Evolutionary conservation across 2,888 invertebrate genomes (phyloP).

Genomic region (Pocota personata): DNA sequence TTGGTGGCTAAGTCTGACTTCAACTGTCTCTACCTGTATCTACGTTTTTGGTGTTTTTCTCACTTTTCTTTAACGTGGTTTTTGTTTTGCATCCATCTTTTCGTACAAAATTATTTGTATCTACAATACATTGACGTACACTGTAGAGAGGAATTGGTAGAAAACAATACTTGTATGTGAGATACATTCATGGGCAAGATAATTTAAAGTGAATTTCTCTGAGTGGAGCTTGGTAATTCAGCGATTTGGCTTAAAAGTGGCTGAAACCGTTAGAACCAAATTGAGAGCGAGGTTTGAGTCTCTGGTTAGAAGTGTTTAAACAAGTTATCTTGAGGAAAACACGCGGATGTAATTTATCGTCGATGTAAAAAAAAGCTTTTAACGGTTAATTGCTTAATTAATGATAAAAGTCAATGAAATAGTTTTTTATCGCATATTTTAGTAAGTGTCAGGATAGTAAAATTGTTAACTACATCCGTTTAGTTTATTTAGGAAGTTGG

Average conservation of each 20-base stretch:
- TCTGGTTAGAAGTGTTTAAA: not conserved
- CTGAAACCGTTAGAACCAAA: not conserved
- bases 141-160: not conserved
- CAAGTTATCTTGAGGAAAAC: not conserved
- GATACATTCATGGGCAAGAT: constrained; percentile 37
- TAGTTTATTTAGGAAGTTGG: not conserved
- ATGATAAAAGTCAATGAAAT: not conserved
- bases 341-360: not conserved
- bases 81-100: constrained; percentile 58
- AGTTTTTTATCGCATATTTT: not conserved
- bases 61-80: constrained; percentile 20
- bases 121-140: not conserved
- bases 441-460: not conserved
- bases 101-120: constrained; percentile 19
- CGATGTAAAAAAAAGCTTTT: not conserved
- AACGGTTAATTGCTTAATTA: not conserved
- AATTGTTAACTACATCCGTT: not conserved
- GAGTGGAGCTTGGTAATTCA: constrained; percentile 20
- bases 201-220: constrained; percentile 9
- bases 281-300: constrained; percentile 1
- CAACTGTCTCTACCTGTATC: not conserved
- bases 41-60: constrained; percentile 3
- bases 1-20: constrained; percentile 32
- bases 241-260: not conserved
- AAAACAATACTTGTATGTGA: not conserved